A percentile compares a stretch with the other conserved stretches of the same genome.
Conservation (phyloP, 2,888 invertebrate genomes). For the Odontocerum albicorne region DNA sequence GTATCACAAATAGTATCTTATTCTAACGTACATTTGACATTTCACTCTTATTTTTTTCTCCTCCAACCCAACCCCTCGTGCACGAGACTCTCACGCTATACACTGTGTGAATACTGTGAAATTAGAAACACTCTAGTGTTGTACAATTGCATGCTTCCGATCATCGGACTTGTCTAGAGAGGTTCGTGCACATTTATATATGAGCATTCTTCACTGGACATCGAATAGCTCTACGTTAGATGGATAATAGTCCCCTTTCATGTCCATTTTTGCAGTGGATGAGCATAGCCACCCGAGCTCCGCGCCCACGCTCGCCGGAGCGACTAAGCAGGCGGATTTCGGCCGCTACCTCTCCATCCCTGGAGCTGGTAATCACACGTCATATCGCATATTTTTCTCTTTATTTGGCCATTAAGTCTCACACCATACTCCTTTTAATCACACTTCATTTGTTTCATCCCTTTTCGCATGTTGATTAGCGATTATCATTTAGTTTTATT, state of each 20-base stretch:
- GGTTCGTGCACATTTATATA: no score
- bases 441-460: not conserved
- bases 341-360: conserved; percentile 72
- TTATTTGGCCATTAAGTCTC: conserved; percentile 28
- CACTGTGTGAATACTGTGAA: no score
- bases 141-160: no score
- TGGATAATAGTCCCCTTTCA: conserved; percentile 16
- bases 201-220: no score
- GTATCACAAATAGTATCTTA: no score
- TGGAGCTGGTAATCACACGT: conserved; percentile 48
- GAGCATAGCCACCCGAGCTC: conserved; percentile 48
- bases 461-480: no score
- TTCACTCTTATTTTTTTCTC: no score
- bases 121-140: no score
- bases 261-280: conserved; percentile 52
- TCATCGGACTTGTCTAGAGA: no score
- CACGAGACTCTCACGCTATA: no score
- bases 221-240: conserved; percentile 1
- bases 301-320: conserved; percentile 48
- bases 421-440: not conserved
- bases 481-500: conserved; percentile 3
- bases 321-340: conserved; percentile 47
- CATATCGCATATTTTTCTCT: conserved; percentile 28
- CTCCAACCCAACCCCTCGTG: no score
- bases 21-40: no score